phyloP scores from a whole-genome alignment of 1,140 invertebrate genomes.

The Macrobrachium rosenbergii region DNA sequence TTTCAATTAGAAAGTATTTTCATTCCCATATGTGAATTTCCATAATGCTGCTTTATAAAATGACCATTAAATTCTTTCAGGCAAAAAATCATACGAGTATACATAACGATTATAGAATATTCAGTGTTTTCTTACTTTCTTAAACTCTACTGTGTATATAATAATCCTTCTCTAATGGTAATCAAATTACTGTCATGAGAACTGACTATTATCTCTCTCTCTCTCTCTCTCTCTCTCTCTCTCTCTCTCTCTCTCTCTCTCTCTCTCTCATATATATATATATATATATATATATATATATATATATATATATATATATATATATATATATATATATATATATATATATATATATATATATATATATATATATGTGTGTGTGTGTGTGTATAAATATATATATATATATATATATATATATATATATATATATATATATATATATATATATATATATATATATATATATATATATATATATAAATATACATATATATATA shows the following conservation, averaged over 20 bases:
- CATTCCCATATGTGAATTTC: no score
- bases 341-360: neutral
- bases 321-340: conserved; percentile 17
- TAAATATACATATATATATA: neutral
- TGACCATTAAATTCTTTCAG: no score
- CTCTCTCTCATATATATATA: neutral
- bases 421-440: neutral
- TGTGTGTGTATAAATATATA: neutral
- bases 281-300: conserved; percentile 17
- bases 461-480: conserved; percentile 8
- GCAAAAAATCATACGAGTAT: no score
- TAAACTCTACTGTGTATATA: no score
- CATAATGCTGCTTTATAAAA: no score
- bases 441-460: neutral
- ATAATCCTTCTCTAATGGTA: neutral
- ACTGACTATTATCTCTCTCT: no score
- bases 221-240: no score
- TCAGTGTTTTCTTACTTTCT: no score
- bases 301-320: neutral
- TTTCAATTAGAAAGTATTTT: no score
- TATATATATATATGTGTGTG: neutral
- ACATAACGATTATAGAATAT: no score
- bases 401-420: conserved; percentile 6
- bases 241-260: no score
- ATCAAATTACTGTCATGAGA: no score